phyloP scores from a whole-genome alignment of 2,797 vertebrate species.

The Schizopygopsis pylzovi region DNA sequence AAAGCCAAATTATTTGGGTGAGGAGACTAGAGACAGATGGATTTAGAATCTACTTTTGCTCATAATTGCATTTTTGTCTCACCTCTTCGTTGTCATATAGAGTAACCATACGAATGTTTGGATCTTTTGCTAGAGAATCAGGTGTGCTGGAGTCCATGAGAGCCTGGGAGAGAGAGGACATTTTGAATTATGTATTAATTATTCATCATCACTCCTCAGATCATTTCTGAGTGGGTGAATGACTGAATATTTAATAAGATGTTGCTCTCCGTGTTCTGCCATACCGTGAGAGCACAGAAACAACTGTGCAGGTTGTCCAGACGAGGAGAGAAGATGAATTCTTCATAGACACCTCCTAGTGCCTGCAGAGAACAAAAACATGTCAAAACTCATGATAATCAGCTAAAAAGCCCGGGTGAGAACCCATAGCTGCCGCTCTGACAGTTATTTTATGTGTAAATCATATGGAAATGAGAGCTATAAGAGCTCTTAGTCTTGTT shows the following conservation, averaged over 20 bases:
- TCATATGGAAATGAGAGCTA: slow-evolving; percentile 31
- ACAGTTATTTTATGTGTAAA: slow-evolving; percentile 35
- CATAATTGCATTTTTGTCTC: slow-evolving; percentile 33
- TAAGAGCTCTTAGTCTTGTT: slow-evolving; percentile 15
- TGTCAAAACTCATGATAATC: slow-evolving; percentile 29
- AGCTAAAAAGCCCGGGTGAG: not conserved
- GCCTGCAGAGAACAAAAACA: slow-evolving; percentile 74
- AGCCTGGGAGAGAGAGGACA: slow-evolving; percentile 74
- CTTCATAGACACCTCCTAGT: slow-evolving; percentile 88
- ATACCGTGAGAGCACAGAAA: slow-evolving; percentile 93
- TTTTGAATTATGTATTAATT: slow-evolving; percentile 2
- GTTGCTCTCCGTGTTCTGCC: slow-evolving; percentile 3
- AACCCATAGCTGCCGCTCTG: not conserved
- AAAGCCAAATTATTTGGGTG: not conserved
- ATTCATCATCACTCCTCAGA: slow-evolving; percentile 35
- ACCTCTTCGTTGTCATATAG: slow-evolving; percentile 98
- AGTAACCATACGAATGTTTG: slow-evolving; percentile 88
- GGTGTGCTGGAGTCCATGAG: slow-evolving; percentile 84
- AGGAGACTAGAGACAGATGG: not conserved
- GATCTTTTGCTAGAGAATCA: slow-evolving; percentile 82
- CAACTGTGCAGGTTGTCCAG: slow-evolving; percentile 98
- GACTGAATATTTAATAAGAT: slow-evolving; percentile 37
- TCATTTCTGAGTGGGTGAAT: slow-evolving; percentile 13
- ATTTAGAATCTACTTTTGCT: not conserved
- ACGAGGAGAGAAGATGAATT: slow-evolving; percentile 94